phyloP scores from a whole-genome alignment of 2,113 vertebrate species.

The Ictalurus furcatus region DNA sequence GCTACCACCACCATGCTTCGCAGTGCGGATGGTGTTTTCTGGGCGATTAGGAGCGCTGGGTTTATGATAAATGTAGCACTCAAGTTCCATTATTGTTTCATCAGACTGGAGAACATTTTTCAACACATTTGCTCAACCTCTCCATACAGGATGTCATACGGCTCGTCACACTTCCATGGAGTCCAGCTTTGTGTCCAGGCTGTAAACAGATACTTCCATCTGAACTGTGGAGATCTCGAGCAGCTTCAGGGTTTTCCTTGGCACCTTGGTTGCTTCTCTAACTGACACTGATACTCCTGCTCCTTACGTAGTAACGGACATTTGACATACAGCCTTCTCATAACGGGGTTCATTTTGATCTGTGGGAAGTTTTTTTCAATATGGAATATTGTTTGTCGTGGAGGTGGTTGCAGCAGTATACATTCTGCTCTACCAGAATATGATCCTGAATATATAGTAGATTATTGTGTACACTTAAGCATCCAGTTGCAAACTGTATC shows the following conservation, averaged over 20 bases:
- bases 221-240: no score
- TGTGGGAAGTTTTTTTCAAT: no score
- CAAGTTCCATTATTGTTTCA: not conserved
- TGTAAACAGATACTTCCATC: not conserved
- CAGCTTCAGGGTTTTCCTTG: no score
- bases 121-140: no score
- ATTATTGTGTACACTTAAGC: not conserved
- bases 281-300: not conserved
- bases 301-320: not conserved
- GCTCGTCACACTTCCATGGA: no score
- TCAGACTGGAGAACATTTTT: not conserved
- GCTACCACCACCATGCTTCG: not conserved
- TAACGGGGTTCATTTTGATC: no score
- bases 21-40: not conserved
- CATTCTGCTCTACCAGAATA: constrained; percentile 65
- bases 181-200: no score
- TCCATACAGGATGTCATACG: no score
- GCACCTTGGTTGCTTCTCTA: no score
- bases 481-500: not conserved
- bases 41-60: no score
- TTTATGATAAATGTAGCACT: not conserved
- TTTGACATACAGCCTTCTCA: no score
- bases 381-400: constrained; percentile 69
- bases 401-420: constrained; percentile 72
- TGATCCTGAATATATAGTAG: not conserved